Evolutionary conservation across 1,140 invertebrate species (phyloP).

Genomic region (Bombus waltoni): DNA sequence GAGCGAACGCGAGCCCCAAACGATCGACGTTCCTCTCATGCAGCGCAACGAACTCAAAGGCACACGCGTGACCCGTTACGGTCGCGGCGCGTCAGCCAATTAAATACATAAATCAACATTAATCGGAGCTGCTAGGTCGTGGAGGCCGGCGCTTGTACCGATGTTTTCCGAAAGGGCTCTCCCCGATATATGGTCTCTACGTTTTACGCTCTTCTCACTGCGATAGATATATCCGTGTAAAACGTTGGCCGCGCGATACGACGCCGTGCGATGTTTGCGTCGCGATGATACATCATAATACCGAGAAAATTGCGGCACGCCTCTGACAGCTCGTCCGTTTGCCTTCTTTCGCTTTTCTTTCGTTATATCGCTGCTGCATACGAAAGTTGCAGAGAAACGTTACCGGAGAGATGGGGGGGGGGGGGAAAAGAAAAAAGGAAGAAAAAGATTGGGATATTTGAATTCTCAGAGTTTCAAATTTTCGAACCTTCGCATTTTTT

Average conservation of each 20-base stretch:
- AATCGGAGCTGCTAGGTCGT: slow-evolving; percentile 38
- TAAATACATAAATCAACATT: slow-evolving; percentile 64
- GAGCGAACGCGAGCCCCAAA: not conserved
- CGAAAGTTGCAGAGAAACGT: not conserved
- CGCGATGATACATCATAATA: not conserved
- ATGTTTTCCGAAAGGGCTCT: not conserved
- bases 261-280: not conserved
- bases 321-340: not conserved
- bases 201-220: not conserved
- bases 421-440: too few relatives aligned
- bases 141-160: slow-evolving; percentile 5
- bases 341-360: not conserved
- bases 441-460: too few relatives aligned
- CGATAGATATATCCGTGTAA: not conserved
- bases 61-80: slow-evolving; percentile 50
- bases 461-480: too few relatives aligned
- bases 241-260: not conserved
- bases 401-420: not conserved
- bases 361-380: not conserved
- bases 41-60: slow-evolving; percentile 34
- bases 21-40: not conserved
- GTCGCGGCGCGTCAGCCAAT: slow-evolving; percentile 37
- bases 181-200: not conserved
- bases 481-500: too few relatives aligned
- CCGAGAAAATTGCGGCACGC: not conserved